These are phyloP conservation scores for Camelus dromedarius DNA, from an alignment of 2,113 vertebrate genomes.

Conservation along the genomic window DNA sequence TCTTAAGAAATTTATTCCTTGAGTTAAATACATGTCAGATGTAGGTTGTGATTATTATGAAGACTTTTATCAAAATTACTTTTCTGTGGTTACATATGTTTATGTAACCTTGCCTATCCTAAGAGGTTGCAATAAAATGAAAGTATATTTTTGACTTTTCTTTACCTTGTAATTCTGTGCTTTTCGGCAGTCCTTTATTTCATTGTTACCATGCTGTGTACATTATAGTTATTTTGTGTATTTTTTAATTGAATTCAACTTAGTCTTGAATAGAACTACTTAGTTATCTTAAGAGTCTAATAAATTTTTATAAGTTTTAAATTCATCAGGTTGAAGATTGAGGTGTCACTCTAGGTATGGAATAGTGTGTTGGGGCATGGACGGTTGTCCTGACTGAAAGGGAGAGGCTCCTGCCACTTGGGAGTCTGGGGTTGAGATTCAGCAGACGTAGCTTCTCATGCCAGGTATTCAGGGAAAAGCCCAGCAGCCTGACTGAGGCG, in stretches of 20 bases:
- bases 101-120: neutral
- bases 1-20: neutral
- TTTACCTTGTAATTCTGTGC: neutral
- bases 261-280: neutral
- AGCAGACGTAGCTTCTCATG: neutral
- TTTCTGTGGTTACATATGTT: neutral
- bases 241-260: neutral
- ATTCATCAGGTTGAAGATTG: neutral
- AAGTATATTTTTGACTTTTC: neutral
- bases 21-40: neutral
- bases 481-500: rapidly evolving
- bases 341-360: neutral
- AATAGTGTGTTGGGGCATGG: neutral
- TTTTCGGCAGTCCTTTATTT: neutral
- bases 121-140: neutral
- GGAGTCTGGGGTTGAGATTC: neutral
- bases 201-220: neutral
- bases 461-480: neutral
- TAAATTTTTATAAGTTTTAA: neutral
- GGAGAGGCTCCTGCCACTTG: neutral
- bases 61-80: neutral
- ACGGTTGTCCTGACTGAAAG: neutral
- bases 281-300: neutral
- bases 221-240: neutral
- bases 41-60: neutral